Conservation (phyloP, 2,797 vertebrate species). For the Picus viridis region DNA sequence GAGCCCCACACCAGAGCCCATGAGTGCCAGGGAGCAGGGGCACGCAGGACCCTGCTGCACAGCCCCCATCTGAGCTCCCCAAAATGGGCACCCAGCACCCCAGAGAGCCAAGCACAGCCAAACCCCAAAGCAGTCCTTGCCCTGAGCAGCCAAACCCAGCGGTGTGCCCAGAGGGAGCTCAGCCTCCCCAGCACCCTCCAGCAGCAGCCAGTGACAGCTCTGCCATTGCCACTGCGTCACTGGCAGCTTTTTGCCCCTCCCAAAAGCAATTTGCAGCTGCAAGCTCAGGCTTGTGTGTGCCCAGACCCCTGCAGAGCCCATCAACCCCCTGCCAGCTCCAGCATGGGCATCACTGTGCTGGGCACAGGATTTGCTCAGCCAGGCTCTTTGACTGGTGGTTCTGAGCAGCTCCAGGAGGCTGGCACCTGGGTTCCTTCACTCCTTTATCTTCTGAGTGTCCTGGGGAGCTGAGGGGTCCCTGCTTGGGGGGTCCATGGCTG, state of each 20-base stretch:
- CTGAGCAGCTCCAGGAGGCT: neutral
- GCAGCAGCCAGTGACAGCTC: neutral
- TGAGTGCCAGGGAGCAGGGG: neutral
- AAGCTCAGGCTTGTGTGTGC: neutral
- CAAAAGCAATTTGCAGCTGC: neutral
- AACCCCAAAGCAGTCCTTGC: neutral
- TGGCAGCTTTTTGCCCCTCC: neutral
- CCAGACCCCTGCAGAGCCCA: neutral
- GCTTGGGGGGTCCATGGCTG: neutral
- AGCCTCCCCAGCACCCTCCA: neutral
- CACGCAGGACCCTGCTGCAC: neutral
- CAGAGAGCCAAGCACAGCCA: neutral
- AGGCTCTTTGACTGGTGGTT: neutral
- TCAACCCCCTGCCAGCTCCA: neutral
- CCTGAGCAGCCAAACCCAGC: neutral
- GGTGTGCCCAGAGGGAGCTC: accelerated
- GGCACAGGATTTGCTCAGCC: neutral
- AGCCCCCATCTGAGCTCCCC: neutral
- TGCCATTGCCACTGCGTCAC: neutral
- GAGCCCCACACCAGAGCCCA: neutral
- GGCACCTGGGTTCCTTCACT: neutral
- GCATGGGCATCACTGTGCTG: neutral
- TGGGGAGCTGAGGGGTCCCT: neutral
- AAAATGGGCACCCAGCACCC: neutral
- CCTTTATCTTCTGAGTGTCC: neutral